phyloP scores from a whole-genome alignment of 2,113 vertebrate species.

The Leptobrachium ailaonicum region DNA sequence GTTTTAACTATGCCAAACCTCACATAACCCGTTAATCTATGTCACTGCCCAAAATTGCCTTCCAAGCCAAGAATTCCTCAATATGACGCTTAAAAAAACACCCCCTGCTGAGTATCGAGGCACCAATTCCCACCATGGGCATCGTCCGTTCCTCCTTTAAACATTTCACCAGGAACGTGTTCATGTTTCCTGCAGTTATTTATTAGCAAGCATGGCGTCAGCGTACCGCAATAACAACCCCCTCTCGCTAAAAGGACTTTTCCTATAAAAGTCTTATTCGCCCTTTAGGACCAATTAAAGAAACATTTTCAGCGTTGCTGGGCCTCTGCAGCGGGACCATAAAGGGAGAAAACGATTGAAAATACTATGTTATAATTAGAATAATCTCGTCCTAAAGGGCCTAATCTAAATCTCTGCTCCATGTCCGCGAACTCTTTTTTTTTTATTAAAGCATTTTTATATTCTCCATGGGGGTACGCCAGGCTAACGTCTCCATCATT shows the following conservation, averaged over 20 bases:
- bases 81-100: no score
- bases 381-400: background rate
- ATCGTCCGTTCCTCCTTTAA: no score
- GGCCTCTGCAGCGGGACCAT: background rate
- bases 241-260: background rate
- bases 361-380: conserved; percentile 8
- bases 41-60: no score
- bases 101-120: no score
- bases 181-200: background rate
- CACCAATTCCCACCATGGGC: no score
- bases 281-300: conserved; percentile 8
- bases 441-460: background rate
- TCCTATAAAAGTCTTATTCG: conserved; percentile 21
- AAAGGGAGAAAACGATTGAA: background rate
- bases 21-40: no score
- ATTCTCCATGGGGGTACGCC: no score
- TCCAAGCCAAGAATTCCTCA: no score
- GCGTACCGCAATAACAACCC: background rate
- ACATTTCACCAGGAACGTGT: background rate
- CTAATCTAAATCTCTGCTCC: background rate
- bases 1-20: no score
- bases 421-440: background rate
- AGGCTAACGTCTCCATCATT: conserved; percentile 1
- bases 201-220: conserved; percentile 23
- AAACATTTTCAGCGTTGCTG: background rate